phyloP scores from a whole-genome alignment of 2,113 vertebrate genomes.

The Porphyrio hochstetteri region DNA sequence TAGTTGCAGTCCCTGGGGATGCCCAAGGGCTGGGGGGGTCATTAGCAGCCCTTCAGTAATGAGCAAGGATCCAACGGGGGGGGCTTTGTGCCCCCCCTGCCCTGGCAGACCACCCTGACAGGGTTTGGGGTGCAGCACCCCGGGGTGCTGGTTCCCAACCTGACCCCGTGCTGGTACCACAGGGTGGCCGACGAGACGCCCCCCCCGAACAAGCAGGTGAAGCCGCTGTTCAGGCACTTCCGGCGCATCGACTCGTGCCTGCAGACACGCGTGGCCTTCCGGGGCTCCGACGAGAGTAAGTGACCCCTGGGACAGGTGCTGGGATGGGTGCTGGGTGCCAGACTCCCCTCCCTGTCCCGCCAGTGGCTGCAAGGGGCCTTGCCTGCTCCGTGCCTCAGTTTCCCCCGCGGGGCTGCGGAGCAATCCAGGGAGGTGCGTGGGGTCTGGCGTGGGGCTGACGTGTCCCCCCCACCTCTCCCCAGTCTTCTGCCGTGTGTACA shows the following conservation, averaged over 20 bases:
- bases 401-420: background rate
- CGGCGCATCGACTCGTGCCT: constrained; percentile 94
- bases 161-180: background rate
- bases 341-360: background rate
- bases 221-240: constrained; percentile 94
- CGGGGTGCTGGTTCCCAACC: background rate
- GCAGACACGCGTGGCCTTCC: constrained; percentile 94
- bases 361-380: fast-evolving
- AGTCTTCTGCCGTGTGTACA: constrained; percentile 98
- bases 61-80: fast-evolving
- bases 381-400: background rate
- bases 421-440: fast-evolving
- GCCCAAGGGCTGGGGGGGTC: background rate
- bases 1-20: no score
- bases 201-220: constrained; percentile 86
- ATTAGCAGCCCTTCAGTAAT: background rate
- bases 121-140: background rate
- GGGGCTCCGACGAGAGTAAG: constrained; percentile 95
- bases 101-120: background rate
- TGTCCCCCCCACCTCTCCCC: background rate
- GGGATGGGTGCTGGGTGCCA: background rate
- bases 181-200: constrained; percentile 89
- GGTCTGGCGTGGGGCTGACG: fast-evolving
- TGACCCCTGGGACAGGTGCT: background rate
- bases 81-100: no score